phyloP scores from a whole-genome alignment of 2,797 vertebrate genomes.

The Thamnophis elegans region DNA sequence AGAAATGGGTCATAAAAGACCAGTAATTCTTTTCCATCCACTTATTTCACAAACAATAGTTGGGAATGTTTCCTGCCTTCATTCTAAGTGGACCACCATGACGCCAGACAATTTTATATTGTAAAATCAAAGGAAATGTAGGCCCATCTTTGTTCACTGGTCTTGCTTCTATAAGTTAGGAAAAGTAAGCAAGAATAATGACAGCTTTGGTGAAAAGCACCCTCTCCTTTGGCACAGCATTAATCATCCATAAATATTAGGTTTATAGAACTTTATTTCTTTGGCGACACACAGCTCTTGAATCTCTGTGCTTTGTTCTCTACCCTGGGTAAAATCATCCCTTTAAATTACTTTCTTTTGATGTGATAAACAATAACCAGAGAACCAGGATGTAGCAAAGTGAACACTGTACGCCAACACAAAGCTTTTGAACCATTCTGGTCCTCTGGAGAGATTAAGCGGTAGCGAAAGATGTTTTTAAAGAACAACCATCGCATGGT shows the following conservation, averaged over 20 bases:
- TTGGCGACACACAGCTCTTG: not conserved
- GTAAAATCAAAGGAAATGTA: not conserved
- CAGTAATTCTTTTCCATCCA: not conserved
- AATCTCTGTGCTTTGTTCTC: not conserved
- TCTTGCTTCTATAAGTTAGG: not conserved
- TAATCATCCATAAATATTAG: not conserved
- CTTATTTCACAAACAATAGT: not conserved
- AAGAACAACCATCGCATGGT: not conserved
- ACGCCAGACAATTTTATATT: not conserved
- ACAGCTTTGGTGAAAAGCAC: not conserved
- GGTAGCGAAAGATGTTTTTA: fast-evolving
- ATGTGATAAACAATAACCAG: not conserved
- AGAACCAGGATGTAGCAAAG: fast-evolving
- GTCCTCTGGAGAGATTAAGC: not conserved
- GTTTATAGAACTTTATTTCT: not conserved
- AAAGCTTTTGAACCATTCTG: not conserved
- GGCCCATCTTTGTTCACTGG: not conserved
- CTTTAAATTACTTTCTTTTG: not conserved
- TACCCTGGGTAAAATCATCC: not conserved
- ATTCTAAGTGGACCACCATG: not conserved
- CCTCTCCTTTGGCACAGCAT: not conserved
- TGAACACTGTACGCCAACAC: not conserved
- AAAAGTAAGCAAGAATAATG: not conserved
- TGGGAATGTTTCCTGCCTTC: not conserved
- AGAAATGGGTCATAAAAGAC: not conserved